phyloP scores from a whole-genome alignment of 2,888 invertebrate genomes.

The Meta bourneti region DNA sequence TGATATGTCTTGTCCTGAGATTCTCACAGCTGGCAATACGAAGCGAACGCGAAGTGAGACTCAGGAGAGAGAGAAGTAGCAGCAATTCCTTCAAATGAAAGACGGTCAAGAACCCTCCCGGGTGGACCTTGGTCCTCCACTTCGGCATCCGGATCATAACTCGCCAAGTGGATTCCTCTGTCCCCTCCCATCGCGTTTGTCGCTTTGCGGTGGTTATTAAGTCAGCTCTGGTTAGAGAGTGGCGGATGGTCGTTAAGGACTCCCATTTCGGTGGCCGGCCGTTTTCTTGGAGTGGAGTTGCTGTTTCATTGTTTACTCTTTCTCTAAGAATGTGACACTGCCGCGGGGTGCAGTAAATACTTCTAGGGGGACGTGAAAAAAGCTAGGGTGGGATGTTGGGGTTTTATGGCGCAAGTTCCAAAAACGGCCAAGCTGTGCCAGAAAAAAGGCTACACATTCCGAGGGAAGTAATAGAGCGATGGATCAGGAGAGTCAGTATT shows the following conservation, averaged over 20 bases:
- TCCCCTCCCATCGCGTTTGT: conserved; percentile 10
- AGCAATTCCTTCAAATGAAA: conserved; percentile 6
- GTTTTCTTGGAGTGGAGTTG: background rate
- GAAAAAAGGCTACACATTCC: no score
- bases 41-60: no score
- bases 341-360: no score
- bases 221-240: background rate
- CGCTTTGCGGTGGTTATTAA: background rate
- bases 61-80: background rate
- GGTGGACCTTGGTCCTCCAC: conserved; percentile 36
- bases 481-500: no score
- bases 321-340: background rate
- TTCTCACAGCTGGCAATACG: no score
- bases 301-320: background rate
- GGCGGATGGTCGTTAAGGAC: background rate
- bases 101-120: conserved; percentile 53
- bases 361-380: no score
- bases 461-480: no score
- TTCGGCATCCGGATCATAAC: conserved; percentile 43
- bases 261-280: background rate
- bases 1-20: no score
- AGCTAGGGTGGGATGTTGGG: no score
- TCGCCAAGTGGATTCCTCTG: background rate
- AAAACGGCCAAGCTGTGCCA: no score
- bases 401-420: no score